Evolutionary conservation across 2,113 vertebrate genomes (phyloP), one percentile per base, ranked within the genome.

Genomic region (Corvus cornix): DNA sequence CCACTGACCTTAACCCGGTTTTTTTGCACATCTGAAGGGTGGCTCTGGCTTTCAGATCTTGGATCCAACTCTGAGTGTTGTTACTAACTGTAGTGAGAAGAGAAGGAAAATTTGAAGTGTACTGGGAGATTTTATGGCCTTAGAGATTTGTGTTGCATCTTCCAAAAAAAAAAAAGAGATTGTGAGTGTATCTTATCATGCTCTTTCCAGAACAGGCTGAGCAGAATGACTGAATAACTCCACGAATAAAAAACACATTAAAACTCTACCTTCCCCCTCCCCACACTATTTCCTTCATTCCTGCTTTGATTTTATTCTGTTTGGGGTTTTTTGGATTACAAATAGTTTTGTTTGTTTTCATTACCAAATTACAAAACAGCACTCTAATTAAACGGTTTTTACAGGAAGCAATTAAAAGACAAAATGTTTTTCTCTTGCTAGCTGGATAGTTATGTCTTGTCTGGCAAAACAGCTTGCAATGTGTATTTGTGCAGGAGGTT

Each of bases 331-430:
- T 80, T 30, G 6, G 55, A 87, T 97, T 96, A 90, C 97, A 94
- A 81, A 95, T 90, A 59, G 9, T 69, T 93, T 93, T 97, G 92
- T 97, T 97, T 97, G 95, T 95, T 98, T 98, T 98, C 93, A 95
- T 97, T 98, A 89, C 79, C 84, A 93, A 97, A 96, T 97, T 44
- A 90, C 97, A 95, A 96, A 97, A 96, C 89, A 98, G 96, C 97
- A 96, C 84, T 94, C 97, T 97, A 98, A 98, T 97, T 98, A 97
- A 83, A 70, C 53, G 92, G 94, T 96, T 97, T 95, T 87, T 87
- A 90, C 90, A 89, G 95, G 96, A 96, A 95, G 93, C 97, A 97
- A 96, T 98, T 97, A 97, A 96, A 89, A 96, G 92, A 89, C 46
- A 85, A 95, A 96, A 96, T 96, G 88, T 97, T 97, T 96, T 94